Base-by-base conservation (phyloP, 2,888 invertebrate genomes). In the Meta bourneti region DNA sequence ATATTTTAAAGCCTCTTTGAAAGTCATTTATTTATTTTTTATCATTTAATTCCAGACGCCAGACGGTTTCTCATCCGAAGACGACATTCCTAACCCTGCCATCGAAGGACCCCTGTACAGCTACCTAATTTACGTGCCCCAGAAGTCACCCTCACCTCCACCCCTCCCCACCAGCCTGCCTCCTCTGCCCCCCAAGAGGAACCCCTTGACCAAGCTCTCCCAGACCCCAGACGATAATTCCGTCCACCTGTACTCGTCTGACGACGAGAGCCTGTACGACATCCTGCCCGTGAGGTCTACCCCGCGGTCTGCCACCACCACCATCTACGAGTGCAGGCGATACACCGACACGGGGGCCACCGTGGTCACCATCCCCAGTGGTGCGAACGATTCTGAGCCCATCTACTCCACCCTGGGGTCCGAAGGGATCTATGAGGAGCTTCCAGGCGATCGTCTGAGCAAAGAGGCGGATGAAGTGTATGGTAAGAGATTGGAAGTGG, bases 21-120 rank as follows among this genome's bases (percentile, higher is more conserved):
- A 2, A 48, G 13, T 48, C 19, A 20, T 51, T 49, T 20, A 54
- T 20, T 74, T 82, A 11, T 34, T 34, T 4, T 2, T 34, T 34
- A 4, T 34, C 34, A 4, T 34, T 34, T 74, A 20, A n/a, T 74
- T 61, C 0, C 72, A 91, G 91, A 70, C 70, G 86, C 69, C 81
- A 0, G 79, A 83, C 7, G 19, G 49, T 54, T 80, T 49, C 0
- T 88, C 88, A 20, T 83, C 72, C 13, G 79, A 79, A 61, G 79
- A 79, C 13, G 54, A 54, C 20, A 54, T 34, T 5, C 74, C 75
- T 48, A 8, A 48, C n/a, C 9, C 74, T 48, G 34, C 52, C 20
- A 83, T 91, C 49, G 78, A 87, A 48, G 86, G 92, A 6, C 92
- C 92, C 20, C 19, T 92, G 19, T 92, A 92, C 81, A 92, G 92